Base-by-base conservation (phyloP, 1,140 invertebrate species). In the Ylistrum balloti region DNA sequence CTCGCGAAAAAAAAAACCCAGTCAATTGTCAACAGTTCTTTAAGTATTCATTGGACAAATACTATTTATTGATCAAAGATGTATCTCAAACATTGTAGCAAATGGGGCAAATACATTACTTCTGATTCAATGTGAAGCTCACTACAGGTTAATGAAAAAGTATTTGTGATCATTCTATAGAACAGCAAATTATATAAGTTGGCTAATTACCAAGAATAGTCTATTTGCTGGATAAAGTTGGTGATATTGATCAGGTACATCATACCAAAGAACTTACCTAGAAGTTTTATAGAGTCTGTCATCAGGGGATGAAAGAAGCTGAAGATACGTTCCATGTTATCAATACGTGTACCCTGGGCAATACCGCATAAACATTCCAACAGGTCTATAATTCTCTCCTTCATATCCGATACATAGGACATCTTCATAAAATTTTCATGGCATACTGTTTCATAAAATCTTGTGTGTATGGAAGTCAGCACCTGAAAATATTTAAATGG, bases 331-430 rank as follows among this genome's bases (percentile, higher is more conserved):
- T 97, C 95, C 33, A 97, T 97, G 56, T 97, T 97, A 15, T 97
- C 94, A 34, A 97, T 96, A 94, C 94, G 97, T 95, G 86, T 97
- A 95, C 74, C 97, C 97, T 96, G 97, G 15, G 97, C 97, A n/a
- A 97, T 96, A 89, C 97, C 97, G 91, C 97, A 97, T 93, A 98
- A 97, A 86, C 96, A 97, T 94, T 98, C 97, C 13, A 98, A 94
- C 86, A 97, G 96, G 93, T 97, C 97, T 28, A 97, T 97, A n/a
- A 98, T 96, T 94, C 97, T 97, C 74, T 96, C 95, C 95, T 97
- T 97, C 17, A 97, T 96, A 32, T 96, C 94, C 92, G 97, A 97
- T 89, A 97, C 95, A 38, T 97, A 97, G 92, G 97, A 97, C 0
- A 96, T 96, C 88, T 97, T 96, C 45, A 95, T 95, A 93, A 98